A percentile compares a stretch with the other conserved stretches of the same genome.
Conservation (phyloP, 2,888 invertebrate genomes). For the Hyposoter didymator region DNA sequence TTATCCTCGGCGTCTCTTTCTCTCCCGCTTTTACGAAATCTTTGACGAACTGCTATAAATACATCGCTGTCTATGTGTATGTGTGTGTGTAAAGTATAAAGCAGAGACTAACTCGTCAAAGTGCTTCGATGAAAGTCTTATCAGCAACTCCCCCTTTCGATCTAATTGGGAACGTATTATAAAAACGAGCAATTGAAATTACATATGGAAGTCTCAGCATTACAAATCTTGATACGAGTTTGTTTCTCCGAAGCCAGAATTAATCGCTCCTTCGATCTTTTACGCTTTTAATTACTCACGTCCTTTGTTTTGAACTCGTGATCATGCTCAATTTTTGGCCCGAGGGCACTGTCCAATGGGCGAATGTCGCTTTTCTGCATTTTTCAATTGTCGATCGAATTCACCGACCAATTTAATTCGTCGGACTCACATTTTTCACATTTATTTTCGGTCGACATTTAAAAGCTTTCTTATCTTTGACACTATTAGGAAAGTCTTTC, state of each 20-base stretch:
- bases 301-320: neutral
- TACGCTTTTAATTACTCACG: neutral
- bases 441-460: no score
- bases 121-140: conserved; percentile 65
- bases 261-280: conserved; percentile 11
- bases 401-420: no score
- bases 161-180: conserved; percentile 59
- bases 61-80: neutral
- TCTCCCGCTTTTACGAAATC: conserved; percentile 65
- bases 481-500: no score
- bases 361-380: no score
- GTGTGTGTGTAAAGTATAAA: neutral
- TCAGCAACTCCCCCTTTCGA: conserved; percentile 57
- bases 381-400: no score
- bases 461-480: no score
- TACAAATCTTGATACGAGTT: neutral
- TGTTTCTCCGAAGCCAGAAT: conserved; percentile 1
- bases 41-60: conserved; percentile 62
- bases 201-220: conserved; percentile 9
- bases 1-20: conserved; percentile 75
- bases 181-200: conserved; percentile 26
- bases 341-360: no score
- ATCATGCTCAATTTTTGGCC: neutral
- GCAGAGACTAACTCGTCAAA: conserved; percentile 49
- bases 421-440: no score